These are phyloP conservation scores for Cepaea nemoralis DNA, from an alignment of 1,140 invertebrate genomes.

Conservation along the genomic window DNA sequence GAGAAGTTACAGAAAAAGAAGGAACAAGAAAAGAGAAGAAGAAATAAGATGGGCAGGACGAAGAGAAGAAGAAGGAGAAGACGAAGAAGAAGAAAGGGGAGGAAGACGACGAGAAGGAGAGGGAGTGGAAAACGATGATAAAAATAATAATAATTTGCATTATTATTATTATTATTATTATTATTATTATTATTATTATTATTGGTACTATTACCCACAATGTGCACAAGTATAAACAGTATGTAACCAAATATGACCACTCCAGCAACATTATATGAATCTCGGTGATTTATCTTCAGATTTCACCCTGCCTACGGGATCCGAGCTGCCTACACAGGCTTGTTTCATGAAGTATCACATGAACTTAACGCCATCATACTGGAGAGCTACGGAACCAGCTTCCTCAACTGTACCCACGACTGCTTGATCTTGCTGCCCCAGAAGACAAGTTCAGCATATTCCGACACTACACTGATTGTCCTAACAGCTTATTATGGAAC, in stretches of 20 bases:
- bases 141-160: too few relatives aligned
- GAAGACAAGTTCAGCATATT: conserved; percentile 36
- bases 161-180: too few relatives aligned
- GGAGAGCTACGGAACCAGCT: conserved; percentile 20
- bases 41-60: too few relatives aligned
- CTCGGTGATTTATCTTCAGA: neutral
- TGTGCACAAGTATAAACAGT: too few relatives aligned
- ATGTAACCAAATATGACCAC: neutral
- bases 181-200: too few relatives aligned
- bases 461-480: neutral
- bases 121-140: too few relatives aligned
- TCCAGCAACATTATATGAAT: neutral
- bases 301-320: conserved; percentile 23
- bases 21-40: too few relatives aligned
- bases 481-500: conserved; percentile 13
- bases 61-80: too few relatives aligned
- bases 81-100: too few relatives aligned
- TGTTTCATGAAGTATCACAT: neutral
- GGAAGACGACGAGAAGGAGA: too few relatives aligned
- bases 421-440: conserved; percentile 22
- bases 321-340: neutral
- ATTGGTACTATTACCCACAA: too few relatives aligned
- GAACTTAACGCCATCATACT: neutral
- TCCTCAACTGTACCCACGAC: conserved; percentile 5
- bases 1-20: too few relatives aligned